phyloP scores from a whole-genome alignment of 2,797 vertebrate genomes.

The Enteromius viviparus region DNA sequence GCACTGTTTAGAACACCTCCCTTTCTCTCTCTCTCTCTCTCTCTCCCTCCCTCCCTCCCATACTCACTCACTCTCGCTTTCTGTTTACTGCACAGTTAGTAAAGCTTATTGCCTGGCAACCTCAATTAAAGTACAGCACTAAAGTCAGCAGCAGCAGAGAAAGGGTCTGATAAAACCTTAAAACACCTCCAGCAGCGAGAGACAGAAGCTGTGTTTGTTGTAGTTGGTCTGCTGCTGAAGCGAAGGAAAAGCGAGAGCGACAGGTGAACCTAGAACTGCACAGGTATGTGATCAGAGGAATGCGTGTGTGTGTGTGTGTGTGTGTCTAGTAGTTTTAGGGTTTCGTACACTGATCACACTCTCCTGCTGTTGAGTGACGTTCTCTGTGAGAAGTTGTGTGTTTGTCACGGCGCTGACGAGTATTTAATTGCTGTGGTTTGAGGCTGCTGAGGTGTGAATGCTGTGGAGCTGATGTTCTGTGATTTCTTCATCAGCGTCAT shows the following conservation, averaged over 20 bases:
- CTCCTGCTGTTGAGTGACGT: slow-evolving; percentile 3
- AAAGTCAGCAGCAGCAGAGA: slow-evolving; percentile 68
- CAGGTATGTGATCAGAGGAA: slow-evolving; percentile 69
- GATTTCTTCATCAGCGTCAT: background rate
- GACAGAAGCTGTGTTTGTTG: slow-evolving; percentile 42
- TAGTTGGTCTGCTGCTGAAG: slow-evolving; percentile 63
- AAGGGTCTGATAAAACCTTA: slow-evolving; percentile 37
- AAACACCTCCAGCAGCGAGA: slow-evolving; percentile 34
- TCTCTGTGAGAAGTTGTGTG: background rate
- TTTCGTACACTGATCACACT: background rate
- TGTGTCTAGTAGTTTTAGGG: background rate
- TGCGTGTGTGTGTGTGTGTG: slow-evolving; percentile 23
- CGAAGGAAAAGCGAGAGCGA: background rate
- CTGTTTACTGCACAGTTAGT: slow-evolving; percentile 73
- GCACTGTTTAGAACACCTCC: slow-evolving; percentile 42
- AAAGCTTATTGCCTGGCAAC: slow-evolving; percentile 85
- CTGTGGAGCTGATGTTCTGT: background rate
- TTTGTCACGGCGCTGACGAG: background rate
- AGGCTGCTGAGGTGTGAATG: background rate
- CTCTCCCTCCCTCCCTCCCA: slow-evolving; percentile 56
- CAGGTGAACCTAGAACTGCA: slow-evolving; percentile 54
- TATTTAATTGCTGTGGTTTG: background rate
- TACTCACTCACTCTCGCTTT: slow-evolving; percentile 68
- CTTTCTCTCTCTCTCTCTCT: slow-evolving; percentile 27
- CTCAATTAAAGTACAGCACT: slow-evolving; percentile 83